Percentiles rank a stretch among this genome's conserved stretches.
Evolutionary conservation across 2,888 invertebrate genomes (phyloP).

Genomic region (Dendrolimus pini): DNA sequence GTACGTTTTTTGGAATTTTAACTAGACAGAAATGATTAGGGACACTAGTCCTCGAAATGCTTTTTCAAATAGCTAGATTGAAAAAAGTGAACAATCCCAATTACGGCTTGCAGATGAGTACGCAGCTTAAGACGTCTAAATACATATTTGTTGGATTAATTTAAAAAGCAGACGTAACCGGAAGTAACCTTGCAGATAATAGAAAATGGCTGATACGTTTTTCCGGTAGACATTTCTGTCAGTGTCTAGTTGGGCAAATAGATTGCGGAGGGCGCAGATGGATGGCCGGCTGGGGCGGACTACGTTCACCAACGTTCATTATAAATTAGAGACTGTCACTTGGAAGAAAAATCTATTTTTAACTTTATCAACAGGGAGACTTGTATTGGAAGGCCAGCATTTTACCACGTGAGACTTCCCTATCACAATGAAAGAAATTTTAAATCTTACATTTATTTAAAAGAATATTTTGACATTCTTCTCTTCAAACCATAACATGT

Average conservation of each 20-base stretch:
- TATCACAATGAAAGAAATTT: neutral
- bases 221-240: constrained; percentile 16
- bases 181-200: neutral
- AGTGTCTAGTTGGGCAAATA: constrained; percentile 33
- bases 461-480: no score
- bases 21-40: no score
- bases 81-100: no score
- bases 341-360: neutral
- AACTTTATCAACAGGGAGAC: neutral
- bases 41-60: no score
- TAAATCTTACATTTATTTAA: neutral
- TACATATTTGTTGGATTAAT: neutral
- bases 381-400: constrained; percentile 1
- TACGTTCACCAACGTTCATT: constrained; percentile 6
- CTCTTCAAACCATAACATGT: no score
- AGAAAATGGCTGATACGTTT: neutral
- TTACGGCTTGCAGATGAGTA: no score
- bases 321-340: neutral
- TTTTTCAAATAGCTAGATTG: no score
- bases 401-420: neutral
- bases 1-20: no score
- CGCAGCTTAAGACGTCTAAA: no score
- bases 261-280: constrained; percentile 34
- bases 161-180: neutral
- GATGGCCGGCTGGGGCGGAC: constrained; percentile 24